phyloP scores from a whole-genome alignment of 2,888 invertebrate species.

The Piscicola geometra region DNA sequence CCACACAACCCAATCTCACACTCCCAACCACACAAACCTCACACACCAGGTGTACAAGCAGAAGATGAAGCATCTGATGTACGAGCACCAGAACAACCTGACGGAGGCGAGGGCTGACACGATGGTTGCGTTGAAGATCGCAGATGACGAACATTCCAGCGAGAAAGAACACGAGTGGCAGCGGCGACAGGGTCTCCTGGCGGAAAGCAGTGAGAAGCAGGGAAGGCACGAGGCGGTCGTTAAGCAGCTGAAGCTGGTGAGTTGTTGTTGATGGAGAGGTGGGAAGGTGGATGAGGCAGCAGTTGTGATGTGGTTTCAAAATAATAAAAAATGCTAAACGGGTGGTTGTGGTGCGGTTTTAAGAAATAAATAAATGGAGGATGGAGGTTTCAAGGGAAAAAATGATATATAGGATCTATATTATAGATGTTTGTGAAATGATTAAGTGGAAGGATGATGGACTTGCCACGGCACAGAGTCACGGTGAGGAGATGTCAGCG shows the following conservation, averaged over 20 bases:
- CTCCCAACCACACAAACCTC: background rate
- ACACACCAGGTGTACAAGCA: constrained; percentile 69
- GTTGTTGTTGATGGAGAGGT: constrained; percentile 28
- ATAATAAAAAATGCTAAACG: no score
- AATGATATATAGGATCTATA: no score
- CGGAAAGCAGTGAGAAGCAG: constrained; percentile 67
- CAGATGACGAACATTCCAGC: constrained; percentile 74
- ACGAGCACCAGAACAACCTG: constrained; percentile 79
- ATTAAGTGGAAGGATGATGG: background rate
- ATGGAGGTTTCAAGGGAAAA: no score
- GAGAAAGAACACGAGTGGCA: constrained; percentile 73
- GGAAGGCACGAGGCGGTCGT: constrained; percentile 69
- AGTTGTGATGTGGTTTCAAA: no score
- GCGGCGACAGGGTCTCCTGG: constrained; percentile 68
- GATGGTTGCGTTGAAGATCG: constrained; percentile 65
- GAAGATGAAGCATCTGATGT: constrained; percentile 85
- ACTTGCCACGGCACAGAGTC: constrained; percentile 37
- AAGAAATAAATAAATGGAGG: no score
- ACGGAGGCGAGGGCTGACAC: constrained; percentile 76
- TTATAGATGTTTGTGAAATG: no score
- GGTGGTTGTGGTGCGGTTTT: no score
- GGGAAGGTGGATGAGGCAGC: no score
- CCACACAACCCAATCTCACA: background rate
- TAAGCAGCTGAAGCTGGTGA: constrained; percentile 67
- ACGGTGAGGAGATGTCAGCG: constrained; percentile 61